phyloP scores from a whole-genome alignment of 2,113 vertebrate species.

The Irena cyanogastra region DNA sequence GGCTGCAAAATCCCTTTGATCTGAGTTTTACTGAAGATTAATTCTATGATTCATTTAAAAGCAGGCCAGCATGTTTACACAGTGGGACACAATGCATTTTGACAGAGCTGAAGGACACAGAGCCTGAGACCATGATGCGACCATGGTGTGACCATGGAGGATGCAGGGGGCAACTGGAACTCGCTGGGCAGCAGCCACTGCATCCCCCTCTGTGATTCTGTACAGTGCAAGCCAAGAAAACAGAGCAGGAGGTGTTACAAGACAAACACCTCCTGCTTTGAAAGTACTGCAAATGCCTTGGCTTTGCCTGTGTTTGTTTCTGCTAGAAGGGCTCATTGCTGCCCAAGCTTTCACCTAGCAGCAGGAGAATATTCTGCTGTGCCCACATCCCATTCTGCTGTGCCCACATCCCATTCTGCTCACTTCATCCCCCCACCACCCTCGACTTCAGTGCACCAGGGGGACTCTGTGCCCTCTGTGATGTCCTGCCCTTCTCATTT shows the following conservation, averaged over 20 bases:
- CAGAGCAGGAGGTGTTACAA: not conserved
- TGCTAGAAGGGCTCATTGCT: constrained; percentile 6
- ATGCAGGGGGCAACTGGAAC: not conserved
- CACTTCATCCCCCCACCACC: not conserved
- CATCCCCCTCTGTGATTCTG: not conserved
- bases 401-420: not conserved
- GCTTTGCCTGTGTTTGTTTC: constrained; percentile 18
- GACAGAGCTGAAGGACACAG: not conserved
- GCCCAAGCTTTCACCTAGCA: constrained; percentile 58
- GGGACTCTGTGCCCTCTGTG: not conserved
- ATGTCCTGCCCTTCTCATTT: not conserved
- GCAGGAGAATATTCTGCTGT: constrained; percentile 23
- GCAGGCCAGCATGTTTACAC: not conserved
- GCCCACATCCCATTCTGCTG: constrained; percentile 14
- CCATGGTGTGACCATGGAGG: rapidly evolving
- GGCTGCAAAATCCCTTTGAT: not conserved
- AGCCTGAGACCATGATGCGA: not conserved
- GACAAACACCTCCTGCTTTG: constrained; percentile 45
- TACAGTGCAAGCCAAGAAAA: not conserved
- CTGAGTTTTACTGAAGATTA: not conserved
- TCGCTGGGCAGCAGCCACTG: not conserved
- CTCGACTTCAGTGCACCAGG: not conserved
- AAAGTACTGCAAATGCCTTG: constrained; percentile 1
- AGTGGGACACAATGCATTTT: rapidly evolving
- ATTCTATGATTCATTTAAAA: not conserved